Base-by-base conservation (phyloP, 1,140 invertebrate species). In the Gonioctena quinquepunctata region DNA sequence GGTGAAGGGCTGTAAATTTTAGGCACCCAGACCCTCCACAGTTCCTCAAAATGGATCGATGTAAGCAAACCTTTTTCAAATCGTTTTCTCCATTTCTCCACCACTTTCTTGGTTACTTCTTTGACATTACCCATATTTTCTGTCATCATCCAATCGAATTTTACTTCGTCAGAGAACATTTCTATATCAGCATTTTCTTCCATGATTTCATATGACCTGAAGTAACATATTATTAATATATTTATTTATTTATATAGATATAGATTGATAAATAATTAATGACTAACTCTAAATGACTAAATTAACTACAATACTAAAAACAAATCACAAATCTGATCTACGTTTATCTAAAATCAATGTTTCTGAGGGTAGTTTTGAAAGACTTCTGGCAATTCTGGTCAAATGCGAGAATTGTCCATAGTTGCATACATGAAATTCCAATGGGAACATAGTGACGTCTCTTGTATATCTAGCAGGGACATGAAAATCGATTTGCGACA, bases 1-100 rank as follows among this genome's bases (percentile, higher is more conserved):
- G 87, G 83, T 73, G 88, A 86, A 11, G 90, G 91, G 77, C 88
- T 89, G 76, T 92, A 93, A 69, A 93, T 89, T 76, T 88, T 86
- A 2, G 92, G 91, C 13, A 94, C 92, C 80, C 88, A 90, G 16
- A 88, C 80, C 28, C 87, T 80, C 92, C 92, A 94, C n/a, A 69
- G 61, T 25, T 69, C 33, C 21, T 66, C 65, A 18, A 75, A 66
- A 62, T 16, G 13, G 3, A n/a, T 57, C 13, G 59, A 13, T 4
- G 18, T 33, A 42, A 71, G 42, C 26, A 59, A 48, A 21, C 48
- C 63, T 3, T 64, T 67, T 16, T 66, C 57, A 49, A 69, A 69
- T 18, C 22, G 27, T 42, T 69, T 33, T 3, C 71, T 28, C 73
- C 73, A 75, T 64, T 66, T 60, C 7, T 68, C 27, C 16, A 64